Conservation (phyloP, 2,113 vertebrate species). For the Baryphthengus martii region DNA sequence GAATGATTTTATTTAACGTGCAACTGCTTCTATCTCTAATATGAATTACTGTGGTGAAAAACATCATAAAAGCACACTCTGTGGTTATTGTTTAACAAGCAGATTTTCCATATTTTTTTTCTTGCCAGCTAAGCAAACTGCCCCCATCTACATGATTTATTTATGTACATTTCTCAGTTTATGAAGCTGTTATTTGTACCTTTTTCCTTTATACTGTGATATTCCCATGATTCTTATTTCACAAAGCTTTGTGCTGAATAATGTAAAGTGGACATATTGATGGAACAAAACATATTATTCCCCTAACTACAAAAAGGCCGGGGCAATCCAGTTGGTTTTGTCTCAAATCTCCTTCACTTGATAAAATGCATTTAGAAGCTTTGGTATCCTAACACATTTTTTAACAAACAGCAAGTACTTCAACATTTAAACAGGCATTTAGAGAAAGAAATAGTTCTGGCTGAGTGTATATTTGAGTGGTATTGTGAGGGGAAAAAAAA, state of each 20-base stretch:
- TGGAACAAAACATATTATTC: constrained; percentile 71
- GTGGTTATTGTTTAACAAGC: constrained; percentile 88
- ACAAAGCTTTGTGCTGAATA: constrained; percentile 83
- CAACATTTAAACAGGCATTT: not conserved
- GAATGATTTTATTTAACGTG: constrained; percentile 85
- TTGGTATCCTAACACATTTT: not conserved
- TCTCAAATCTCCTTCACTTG: not conserved
- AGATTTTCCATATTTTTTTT: constrained; percentile 84
- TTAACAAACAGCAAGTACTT: not conserved
- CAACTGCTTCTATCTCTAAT: constrained; percentile 82
- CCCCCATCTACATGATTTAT: constrained; percentile 87
- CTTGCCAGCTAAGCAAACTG: constrained; percentile 84
- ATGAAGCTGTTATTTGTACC: constrained; percentile 84
- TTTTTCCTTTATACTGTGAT: constrained; percentile 80
- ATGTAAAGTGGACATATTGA: constrained; percentile 76
- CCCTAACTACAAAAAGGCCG: constrained; percentile 51
- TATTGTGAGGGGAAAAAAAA: not conserved
- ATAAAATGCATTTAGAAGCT: constrained; percentile 27
- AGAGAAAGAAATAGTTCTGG: not conserved
- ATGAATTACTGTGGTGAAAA: constrained; percentile 83
- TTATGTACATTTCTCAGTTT: constrained; percentile 84
- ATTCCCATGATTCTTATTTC: constrained; percentile 82
- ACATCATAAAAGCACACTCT: constrained; percentile 83
- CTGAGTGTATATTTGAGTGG: not conserved
- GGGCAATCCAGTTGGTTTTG: constrained; percentile 30